Percentiles rank a stretch among this genome's conserved stretches.
Conservation (phyloP, 2,797 vertebrate species). For the Crenuchus spilurus region DNA sequence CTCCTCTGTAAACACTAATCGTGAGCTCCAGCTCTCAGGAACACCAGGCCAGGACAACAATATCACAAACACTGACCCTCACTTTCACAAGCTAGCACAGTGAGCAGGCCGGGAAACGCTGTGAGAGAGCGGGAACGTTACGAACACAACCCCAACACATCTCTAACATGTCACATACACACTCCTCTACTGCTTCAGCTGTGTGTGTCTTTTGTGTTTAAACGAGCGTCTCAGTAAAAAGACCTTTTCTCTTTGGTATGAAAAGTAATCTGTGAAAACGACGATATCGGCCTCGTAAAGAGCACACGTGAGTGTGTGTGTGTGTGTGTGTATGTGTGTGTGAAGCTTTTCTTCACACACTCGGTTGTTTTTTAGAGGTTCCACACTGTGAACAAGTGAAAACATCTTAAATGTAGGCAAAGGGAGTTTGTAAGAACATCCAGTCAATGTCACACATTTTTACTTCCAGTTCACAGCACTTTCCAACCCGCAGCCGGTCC, state of each 20-base stretch:
- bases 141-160: not conserved
- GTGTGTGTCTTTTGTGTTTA: not conserved
- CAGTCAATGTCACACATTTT: too few species aligned
- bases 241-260: slow-evolving; percentile 26
- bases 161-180: not conserved
- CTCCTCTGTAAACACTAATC: not conserved
- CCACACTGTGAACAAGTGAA: too few species aligned
- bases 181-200: not conserved
- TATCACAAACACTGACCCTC: not conserved
- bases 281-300: too few species aligned
- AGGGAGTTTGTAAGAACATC: too few species aligned
- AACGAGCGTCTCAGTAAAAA: not conserved
- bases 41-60: not conserved
- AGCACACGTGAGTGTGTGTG: slow-evolving; percentile 35
- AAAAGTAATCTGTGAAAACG: not conserved
- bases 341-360: not conserved
- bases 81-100: not conserved
- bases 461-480: too few species aligned
- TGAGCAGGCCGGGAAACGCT: not conserved
- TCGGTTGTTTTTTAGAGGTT: not conserved
- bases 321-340: slow-evolving; percentile 36
- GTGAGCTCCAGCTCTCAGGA: not conserved
- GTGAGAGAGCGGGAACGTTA: not conserved
- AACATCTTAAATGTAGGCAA: too few species aligned
- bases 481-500: too few species aligned